Percentiles rank a stretch among this genome's conserved stretches.
phyloP scores from a whole-genome alignment of 2,113 vertebrate genomes.

The Peromyscus leucopus region DNA sequence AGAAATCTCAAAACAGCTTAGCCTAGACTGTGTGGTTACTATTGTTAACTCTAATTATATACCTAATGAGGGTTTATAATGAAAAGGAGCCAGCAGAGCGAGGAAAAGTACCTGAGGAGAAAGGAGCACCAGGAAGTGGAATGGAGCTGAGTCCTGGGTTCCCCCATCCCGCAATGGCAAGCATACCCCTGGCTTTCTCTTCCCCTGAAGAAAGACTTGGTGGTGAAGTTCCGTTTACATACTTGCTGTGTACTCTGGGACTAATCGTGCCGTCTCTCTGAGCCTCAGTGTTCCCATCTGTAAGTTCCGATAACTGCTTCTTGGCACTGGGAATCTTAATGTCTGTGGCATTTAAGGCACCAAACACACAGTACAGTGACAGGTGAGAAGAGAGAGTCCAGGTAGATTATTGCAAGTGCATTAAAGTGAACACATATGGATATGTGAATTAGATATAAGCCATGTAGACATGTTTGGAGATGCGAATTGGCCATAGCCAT shows the following conservation, averaged over 20 bases:
- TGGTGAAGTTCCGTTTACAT: not conserved
- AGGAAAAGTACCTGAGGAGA: too few relatives aligned
- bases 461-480: too few relatives aligned
- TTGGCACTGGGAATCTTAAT: not conserved
- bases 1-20: too few relatives aligned
- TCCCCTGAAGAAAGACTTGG: not conserved
- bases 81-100: too few relatives aligned
- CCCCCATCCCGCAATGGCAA: not conserved
- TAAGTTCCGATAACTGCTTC: not conserved
- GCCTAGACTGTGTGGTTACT: too few relatives aligned
- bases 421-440: too few relatives aligned
- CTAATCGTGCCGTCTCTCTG: not conserved
- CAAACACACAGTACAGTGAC: not conserved
- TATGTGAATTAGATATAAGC: too few relatives aligned
- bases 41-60: too few relatives aligned
- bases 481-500: too few relatives aligned
- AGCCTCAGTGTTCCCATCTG: not conserved
- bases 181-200: not conserved
- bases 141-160: not conserved
- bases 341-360: not conserved
- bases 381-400: not conserved
- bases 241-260: not conserved
- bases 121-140: too few relatives aligned
- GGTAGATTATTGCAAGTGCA: not conserved
- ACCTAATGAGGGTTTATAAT: too few relatives aligned